Conservation (phyloP, 92 coral and sea anemone genomes). For the Metridium senile region DNA sequence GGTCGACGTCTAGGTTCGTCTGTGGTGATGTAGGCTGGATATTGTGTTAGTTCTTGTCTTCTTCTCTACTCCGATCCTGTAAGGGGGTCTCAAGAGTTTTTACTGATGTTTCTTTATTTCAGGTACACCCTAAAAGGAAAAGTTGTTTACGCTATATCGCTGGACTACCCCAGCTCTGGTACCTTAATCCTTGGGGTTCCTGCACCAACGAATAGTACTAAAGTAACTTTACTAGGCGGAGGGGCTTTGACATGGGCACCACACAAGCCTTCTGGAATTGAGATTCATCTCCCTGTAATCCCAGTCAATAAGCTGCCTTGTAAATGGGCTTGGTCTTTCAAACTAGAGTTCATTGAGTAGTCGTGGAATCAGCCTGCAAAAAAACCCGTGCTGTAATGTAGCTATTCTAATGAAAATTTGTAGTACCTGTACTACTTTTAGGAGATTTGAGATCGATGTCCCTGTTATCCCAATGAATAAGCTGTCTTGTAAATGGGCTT, state of each 20-base stretch:
- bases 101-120: background rate
- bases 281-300: constrained; percentile 62
- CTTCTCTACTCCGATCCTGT: too few species aligned
- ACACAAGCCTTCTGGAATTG: constrained; percentile 42
- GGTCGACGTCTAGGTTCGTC: too few species aligned
- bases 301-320: constrained; percentile 72
- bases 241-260: constrained; percentile 55
- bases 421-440: too few species aligned
- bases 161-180: constrained; percentile 69
- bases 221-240: constrained; percentile 65
- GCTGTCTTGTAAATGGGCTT: constrained; percentile 82
- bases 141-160: constrained; percentile 68
- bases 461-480: constrained; percentile 63
- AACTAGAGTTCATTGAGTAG: constrained; percentile 38
- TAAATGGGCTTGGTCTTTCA: constrained; percentile 85
- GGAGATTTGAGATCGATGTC: constrained; percentile 55
- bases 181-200: constrained; percentile 49
- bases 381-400: too few species aligned
- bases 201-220: constrained; percentile 39
- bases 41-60: too few species aligned
- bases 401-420: too few species aligned
- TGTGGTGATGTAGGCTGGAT: too few species aligned
- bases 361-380: too few species aligned
- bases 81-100: too few species aligned
- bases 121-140: constrained; percentile 79